Base-by-base conservation (phyloP, 2,888 invertebrate genomes). In the Odontocerum albicorne region DNA sequence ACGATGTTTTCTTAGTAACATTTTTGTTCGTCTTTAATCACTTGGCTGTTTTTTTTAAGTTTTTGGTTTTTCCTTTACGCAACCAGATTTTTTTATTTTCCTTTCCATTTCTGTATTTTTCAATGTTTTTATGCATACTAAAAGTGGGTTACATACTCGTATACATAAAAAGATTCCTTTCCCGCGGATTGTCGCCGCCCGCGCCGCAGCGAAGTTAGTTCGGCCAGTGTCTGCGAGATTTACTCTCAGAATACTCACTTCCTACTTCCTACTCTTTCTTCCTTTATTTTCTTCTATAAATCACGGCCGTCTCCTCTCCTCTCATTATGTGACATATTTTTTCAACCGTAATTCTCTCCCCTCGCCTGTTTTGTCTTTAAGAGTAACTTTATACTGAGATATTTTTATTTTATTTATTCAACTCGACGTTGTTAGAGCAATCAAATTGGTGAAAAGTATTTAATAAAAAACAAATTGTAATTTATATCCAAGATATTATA, bases 101-200 rank as follows among this genome's bases (percentile, higher is more conserved):
- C 20, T 4, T 27, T 27, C 27, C 10, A 4, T 27, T 27, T 10
- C 27, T 27, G 6, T 7, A 10, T 13, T 13, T 45, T 12, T 20
- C 20, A 19, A 33, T 33, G 17, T 19, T 44, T 42, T 43, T 43
- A 13, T 13, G n/a, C 7, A 15, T 6, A 45, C 33, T 45, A 16
- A 33, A 20, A 33, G 33, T 20, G 33, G n/a, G n/a, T n/a, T n/a
- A n/a, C n/a, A n/a, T n/a, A n/a, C n/a, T 20, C 35, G 13, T 20
- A 45, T 35, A 33, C 32, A 33, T 33, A 33, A 45, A 33, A 20
- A 7, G 35, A 35, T 35, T 4, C 12, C n/a, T 4, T 13, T 15
- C 38, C 27, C 27, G 27, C 27, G 4, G 10, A 7, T 10, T 10
- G 6, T 27, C 27, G 6, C 4, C 27, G 10, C 10, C 10, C 27